These are phyloP conservation scores for Chloebia gouldiae DNA, from an alignment of 2,113 vertebrate species.

Conservation along the genomic window DNA sequence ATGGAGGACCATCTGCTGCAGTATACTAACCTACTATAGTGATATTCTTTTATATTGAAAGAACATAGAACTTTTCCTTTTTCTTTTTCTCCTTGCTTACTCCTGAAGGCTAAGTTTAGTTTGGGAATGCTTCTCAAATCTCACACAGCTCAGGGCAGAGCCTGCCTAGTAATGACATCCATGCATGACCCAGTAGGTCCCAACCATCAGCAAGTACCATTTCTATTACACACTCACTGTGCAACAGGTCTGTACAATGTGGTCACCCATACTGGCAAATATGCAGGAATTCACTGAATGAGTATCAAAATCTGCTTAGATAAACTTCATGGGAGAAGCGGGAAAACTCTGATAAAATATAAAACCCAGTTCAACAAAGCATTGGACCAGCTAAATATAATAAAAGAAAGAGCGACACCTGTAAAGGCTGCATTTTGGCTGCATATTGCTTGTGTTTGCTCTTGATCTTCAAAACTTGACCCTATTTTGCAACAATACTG, in stretches of 20 bases:
- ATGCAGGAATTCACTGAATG: accelerated
- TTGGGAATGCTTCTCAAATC: not conserved
- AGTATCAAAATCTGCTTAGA: not conserved
- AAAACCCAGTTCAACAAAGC: not conserved
- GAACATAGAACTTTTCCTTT: not conserved
- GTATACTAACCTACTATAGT: not conserved
- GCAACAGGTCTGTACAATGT: not conserved
- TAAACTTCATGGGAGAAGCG: not conserved
- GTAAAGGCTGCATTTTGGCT: not conserved
- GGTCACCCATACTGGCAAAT: not conserved
- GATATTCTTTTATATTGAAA: not conserved
- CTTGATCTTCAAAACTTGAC: not conserved
- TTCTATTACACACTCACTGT: not conserved
- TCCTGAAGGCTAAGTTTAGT: not conserved
- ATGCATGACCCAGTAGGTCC: accelerated
- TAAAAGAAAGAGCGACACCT: not conserved
- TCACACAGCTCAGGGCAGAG: not conserved
- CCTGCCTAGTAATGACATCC: not conserved
- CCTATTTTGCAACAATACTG: not conserved
- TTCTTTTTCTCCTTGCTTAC: not conserved
- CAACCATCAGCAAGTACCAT: not conserved
- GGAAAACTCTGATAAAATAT: not conserved
- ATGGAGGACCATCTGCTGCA: not conserved
- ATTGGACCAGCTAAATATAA: not conserved
- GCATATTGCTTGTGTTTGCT: not conserved